Percentiles rank a stretch among this genome's conserved stretches.
These are phyloP conservation scores for Pelusios castaneus DNA, from an alignment of 2,113 vertebrate species.

Conservation along the genomic window DNA sequence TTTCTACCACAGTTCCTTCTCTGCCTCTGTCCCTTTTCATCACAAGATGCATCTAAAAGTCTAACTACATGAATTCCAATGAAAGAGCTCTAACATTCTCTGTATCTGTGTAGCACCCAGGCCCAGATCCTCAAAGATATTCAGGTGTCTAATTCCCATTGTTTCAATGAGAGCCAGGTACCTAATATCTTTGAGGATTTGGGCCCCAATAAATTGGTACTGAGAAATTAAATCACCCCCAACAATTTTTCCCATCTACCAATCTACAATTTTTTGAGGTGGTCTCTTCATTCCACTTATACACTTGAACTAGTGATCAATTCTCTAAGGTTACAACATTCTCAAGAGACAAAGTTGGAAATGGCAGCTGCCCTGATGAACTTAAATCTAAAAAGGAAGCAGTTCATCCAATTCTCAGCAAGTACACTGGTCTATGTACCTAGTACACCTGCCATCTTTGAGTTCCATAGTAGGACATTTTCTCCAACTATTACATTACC, in stretches of 20 bases:
- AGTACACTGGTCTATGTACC: rapidly evolving
- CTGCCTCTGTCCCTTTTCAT: too few species aligned
- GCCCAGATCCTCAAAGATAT: not conserved
- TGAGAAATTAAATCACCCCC: constrained; percentile 79
- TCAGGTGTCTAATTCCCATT: not conserved
- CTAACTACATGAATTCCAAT: not conserved
- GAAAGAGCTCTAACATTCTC: not conserved
- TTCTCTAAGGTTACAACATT: constrained; percentile 80
- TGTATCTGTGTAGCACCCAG: not conserved
- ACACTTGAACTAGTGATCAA: constrained; percentile 82
- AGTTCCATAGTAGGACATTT: not conserved
- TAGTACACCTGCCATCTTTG: rapidly evolving
- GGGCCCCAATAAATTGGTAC: not conserved
- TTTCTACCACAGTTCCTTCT: not conserved
- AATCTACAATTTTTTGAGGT: constrained; percentile 85
- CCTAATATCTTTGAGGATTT: not conserved
- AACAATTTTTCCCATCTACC: constrained; percentile 82
- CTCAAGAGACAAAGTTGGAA: constrained; percentile 64
- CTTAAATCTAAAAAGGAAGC: not conserved
- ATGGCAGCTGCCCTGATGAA: not conserved
- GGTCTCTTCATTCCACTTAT: constrained; percentile 88
- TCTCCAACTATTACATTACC: rapidly evolving
- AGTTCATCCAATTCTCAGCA: not conserved
- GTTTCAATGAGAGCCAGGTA: not conserved
- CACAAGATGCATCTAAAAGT: not conserved